phyloP scores from a whole-genome alignment of 30 jellyfish, hydroid and myxozoan species.

The Euphysa ruthae region DNA sequence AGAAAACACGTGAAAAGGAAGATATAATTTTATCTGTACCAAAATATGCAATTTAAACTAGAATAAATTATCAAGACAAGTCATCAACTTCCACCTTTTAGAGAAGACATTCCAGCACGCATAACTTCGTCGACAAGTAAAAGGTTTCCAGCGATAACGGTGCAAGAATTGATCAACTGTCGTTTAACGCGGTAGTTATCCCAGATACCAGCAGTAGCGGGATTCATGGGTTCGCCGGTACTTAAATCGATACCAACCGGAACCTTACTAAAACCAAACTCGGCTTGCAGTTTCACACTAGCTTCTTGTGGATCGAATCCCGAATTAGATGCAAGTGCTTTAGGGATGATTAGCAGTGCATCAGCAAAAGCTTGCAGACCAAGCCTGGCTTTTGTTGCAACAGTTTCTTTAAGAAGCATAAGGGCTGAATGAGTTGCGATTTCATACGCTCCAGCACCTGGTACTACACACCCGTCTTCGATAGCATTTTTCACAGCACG shows the following conservation, averaged over 20 bases:
- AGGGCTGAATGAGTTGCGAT: slow-evolving; percentile 73
- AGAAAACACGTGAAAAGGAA: too few species aligned
- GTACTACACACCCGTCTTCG: slow-evolving; percentile 95
- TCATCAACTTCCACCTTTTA: too few species aligned
- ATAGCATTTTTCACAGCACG: slow-evolving; percentile 98
- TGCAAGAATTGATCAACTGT: slow-evolving; percentile 89
- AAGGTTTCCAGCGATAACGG: slow-evolving; percentile 96
- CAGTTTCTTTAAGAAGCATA: slow-evolving; percentile 53
- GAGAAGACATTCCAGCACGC: slow-evolving; percentile 98
- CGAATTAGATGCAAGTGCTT: slow-evolving; percentile 85
- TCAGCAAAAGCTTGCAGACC: slow-evolving; percentile 99
- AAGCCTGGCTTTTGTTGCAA: slow-evolving; percentile 84
- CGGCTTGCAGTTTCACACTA: slow-evolving; percentile 91
- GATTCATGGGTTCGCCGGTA: slow-evolving; percentile 98
- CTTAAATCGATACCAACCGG: slow-evolving; percentile 92
- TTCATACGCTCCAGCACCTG: slow-evolving; percentile 99
- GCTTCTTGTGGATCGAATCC: slow-evolving; percentile 99
- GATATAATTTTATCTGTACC: too few species aligned
- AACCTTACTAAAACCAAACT: slow-evolving; percentile 48
- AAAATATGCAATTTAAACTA: too few species aligned
- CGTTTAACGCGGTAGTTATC: slow-evolving; percentile 90
- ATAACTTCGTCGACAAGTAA: slow-evolving; percentile 97
- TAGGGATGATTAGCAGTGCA: slow-evolving; percentile 94
- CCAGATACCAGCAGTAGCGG: slow-evolving; percentile 91
- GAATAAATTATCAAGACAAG: too few species aligned